Conservation (phyloP, 1,140 invertebrate species). For the Caerostris darwini region DNA sequence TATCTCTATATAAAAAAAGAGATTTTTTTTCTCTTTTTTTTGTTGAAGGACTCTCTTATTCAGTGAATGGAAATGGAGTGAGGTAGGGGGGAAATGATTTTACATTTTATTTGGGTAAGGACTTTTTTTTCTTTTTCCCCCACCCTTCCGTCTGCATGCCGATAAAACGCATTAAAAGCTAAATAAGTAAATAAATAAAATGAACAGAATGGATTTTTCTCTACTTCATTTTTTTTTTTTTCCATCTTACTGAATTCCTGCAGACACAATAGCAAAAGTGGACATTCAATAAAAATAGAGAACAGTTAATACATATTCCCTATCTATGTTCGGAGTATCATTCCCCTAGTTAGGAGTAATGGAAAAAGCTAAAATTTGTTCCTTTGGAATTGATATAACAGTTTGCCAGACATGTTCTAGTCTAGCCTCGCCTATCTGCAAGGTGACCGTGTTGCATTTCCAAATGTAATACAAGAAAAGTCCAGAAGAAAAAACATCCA, state of each 20-base stretch:
- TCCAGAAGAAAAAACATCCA: no score
- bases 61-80: slow-evolving; percentile 34
- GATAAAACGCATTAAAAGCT: slow-evolving; percentile 66
- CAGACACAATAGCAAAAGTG: slow-evolving; percentile 59
- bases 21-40: not conserved
- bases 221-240: no score
- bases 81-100: slow-evolving; percentile 41
- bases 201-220: slow-evolving; percentile 45
- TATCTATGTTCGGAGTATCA: slow-evolving; percentile 65
- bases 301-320: slow-evolving; percentile 72
- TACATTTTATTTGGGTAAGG: slow-evolving; percentile 63
- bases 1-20: not conserved
- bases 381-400: slow-evolving; percentile 42
- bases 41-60: slow-evolving; percentile 9
- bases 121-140: not conserved
- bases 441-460: not conserved
- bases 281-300: slow-evolving; percentile 74
- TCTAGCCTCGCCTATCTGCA: not conserved
- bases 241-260: not conserved
- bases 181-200: slow-evolving; percentile 73
- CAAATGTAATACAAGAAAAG: no score
- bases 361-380: slow-evolving; percentile 46
- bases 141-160: slow-evolving; percentile 47
- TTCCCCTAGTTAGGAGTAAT: slow-evolving; percentile 25
- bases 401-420: not conserved